These are phyloP conservation scores for Ictalurus furcatus DNA, from an alignment of 2,113 vertebrate genomes.

Conservation along the genomic window DNA sequence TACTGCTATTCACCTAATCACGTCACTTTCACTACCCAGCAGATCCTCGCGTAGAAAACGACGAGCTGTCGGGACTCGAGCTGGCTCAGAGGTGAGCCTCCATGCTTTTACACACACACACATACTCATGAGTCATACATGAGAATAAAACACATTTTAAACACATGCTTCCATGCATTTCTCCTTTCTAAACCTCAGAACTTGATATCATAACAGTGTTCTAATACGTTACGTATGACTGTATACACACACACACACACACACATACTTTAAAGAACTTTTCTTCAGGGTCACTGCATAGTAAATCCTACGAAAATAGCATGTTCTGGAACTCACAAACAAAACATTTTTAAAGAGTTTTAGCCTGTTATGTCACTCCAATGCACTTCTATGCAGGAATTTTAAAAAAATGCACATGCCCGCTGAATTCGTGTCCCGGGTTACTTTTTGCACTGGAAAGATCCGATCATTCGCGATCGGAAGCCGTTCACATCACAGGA, in stretches of 20 bases:
- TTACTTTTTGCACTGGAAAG: not conserved
- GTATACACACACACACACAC: not conserved
- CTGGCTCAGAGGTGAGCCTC: slow-evolving; percentile 75
- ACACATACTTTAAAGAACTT: not conserved
- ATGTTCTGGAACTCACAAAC: not conserved
- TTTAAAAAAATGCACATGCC: not conserved
- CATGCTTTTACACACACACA: not conserved
- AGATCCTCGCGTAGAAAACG: slow-evolving; percentile 67
- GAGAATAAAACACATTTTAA: not conserved
- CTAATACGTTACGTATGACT: not conserved
- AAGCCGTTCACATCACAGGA: not conserved
- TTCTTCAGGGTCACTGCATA: not conserved
- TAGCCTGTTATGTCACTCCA: not conserved
- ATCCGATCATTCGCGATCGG: not conserved
- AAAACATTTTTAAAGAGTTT: not conserved
- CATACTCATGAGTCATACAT: not conserved
- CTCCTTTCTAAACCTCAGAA: not conserved
- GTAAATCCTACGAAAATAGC: not conserved
- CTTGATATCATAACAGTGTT: not conserved
- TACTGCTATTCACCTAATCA: not conserved
- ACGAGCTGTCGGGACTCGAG: slow-evolving; percentile 69
- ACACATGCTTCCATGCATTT: not conserved
- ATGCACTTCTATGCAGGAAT: not conserved
- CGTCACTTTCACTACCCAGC: slow-evolving; percentile 66
- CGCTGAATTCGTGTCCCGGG: not conserved